Conservation (phyloP, 2,113 vertebrate species). For the Dissostichus mawsoni region DNA sequence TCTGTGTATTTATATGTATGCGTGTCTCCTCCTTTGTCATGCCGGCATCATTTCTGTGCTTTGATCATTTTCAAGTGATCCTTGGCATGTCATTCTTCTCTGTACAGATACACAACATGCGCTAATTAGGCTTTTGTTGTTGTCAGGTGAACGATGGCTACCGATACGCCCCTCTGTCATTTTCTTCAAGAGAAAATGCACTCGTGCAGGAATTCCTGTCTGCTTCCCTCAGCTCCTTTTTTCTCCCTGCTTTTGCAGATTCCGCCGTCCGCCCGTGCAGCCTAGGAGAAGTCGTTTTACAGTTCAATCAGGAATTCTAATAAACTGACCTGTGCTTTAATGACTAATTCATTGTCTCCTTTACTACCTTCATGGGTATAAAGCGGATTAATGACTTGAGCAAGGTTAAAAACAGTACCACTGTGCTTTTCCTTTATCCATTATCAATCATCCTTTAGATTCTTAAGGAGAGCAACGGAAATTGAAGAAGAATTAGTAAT, state of each 20-base stretch:
- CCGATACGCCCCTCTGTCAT: constrained; percentile 54
- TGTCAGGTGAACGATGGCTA: constrained; percentile 59
- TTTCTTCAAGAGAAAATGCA: constrained; percentile 57
- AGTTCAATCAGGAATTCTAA: constrained; percentile 87
- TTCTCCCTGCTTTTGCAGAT: constrained; percentile 62
- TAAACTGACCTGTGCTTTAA: constrained; percentile 87
- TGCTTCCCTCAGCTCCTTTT: constrained; percentile 66
- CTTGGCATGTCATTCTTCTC: constrained; percentile 34
- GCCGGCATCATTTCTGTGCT: constrained; percentile 19
- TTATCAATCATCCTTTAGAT: constrained; percentile 86
- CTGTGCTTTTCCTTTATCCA: constrained; percentile 81
- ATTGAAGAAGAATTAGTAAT: constrained; percentile 85
- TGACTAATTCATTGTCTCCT: constrained; percentile 87
- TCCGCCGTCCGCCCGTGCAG: constrained; percentile 58
- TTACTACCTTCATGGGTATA: constrained; percentile 86
- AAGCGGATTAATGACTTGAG: constrained; percentile 86
- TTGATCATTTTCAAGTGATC: constrained; percentile 48
- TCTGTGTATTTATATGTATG: constrained; percentile 9
- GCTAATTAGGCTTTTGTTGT: constrained; percentile 60
- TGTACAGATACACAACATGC: background rate
- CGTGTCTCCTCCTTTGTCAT: constrained; percentile 18
- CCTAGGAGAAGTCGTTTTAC: constrained; percentile 81
- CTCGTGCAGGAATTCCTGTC: constrained; percentile 43
- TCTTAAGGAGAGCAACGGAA: constrained; percentile 80
- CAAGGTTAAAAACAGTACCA: constrained; percentile 87